Evolutionary conservation across 2,113 vertebrate species (phyloP).

Genomic region (Strix aluco): DNA sequence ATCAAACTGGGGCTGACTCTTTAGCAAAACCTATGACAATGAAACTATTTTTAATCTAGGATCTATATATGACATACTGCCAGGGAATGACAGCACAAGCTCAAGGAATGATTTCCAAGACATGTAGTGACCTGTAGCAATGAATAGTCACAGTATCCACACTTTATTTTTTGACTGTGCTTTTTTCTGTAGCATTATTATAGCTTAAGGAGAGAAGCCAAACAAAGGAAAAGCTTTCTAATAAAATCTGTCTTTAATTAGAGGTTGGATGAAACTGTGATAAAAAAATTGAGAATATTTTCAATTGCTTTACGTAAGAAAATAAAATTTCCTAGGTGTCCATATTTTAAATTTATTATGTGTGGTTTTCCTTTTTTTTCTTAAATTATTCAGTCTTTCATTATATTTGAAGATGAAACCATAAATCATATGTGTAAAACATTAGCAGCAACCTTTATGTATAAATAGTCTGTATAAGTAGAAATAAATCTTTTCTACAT

Average conservation of each 20-base stretch:
- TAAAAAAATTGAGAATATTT: not conserved
- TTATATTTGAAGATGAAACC: not conserved
- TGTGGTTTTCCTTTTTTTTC: not conserved
- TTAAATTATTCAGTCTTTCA: not conserved
- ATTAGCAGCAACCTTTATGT: not conserved
- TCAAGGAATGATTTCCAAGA: not conserved
- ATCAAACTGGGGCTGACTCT: not conserved
- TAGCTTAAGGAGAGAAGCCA: not conserved
- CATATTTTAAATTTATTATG: not conserved
- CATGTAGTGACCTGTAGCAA: not conserved
- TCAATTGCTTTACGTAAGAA: not conserved
- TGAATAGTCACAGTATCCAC: accelerated
- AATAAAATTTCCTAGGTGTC: not conserved
- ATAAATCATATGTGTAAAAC: not conserved
- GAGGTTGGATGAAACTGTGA: not conserved
- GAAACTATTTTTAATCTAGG: not conserved
- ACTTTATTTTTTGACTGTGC: not conserved
- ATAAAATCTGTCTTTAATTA: not conserved
- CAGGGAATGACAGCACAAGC: not conserved
- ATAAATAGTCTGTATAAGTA: not conserved
- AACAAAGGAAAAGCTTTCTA: not conserved
- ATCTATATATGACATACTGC: not conserved
- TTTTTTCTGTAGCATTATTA: not conserved
- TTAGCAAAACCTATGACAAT: not conserved
- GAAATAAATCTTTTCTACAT: not conserved